Base-by-base conservation (phyloP, 2,888 invertebrate genomes). In the Limnephilus lunatus region DNA sequence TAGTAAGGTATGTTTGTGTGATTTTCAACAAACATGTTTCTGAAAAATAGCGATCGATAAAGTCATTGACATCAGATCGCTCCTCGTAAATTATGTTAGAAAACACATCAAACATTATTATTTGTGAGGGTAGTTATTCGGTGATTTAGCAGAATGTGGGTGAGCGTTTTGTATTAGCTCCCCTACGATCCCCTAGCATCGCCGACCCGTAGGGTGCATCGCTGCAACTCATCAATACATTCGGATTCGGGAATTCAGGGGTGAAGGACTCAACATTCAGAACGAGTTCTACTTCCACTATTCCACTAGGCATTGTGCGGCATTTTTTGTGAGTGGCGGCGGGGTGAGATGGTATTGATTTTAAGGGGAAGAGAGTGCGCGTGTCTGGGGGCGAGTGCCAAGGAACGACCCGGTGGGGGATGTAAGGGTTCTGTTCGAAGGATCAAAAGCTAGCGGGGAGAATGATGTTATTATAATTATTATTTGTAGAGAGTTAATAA, bases 201-300 rank as follows among this genome's bases (percentile, higher is more conserved):
- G n/a, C 68, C 25, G n/a, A n/a, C 88, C 89, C 44, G 68, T 53
- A 81, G 90, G 92, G 90, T 87, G 48, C 31, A 32, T 30, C 81
- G 88, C 82, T 91, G 92, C 93, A 92, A 92, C 90, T 92, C 92
- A 92, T 93, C 93, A 92, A 93, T 93, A 93, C 91, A 90, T 93
- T 92, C 85, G 68, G 68, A 53, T 53, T 92, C 89, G 80, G 39
- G 91, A 83, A 92, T 92, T 91, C 92, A 68, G 90, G 68, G 68
- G 68, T 25, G 68, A 68, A 68, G 68, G 68, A 68, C 68, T 68
- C 68, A 68, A 9, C 68, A 68, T 68, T 68, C 68, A 68, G 68
- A 19, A 53, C 19, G 25, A 68, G n/a, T 68, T 25, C 68, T 68
- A 89, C 68, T 30, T 30, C 25, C 85, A 91, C 91, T 91, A 91